Conservation (phyloP, 2,797 vertebrate genomes). For the Sebastolobus alascanus region DNA sequence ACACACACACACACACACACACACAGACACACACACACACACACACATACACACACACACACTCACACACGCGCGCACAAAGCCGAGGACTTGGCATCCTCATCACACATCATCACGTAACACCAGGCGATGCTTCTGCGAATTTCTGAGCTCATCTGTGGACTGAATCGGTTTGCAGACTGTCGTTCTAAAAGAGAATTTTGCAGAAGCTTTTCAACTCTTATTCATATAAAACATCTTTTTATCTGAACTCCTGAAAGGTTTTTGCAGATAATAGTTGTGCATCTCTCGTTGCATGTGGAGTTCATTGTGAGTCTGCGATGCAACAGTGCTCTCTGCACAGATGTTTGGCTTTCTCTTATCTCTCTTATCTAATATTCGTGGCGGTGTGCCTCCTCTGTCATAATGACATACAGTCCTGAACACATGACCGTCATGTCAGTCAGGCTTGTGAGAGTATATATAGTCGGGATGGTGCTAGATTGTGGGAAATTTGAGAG, state of each 20-base stretch:
- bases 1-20: conserved; percentile 5
- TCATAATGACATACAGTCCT: neutral
- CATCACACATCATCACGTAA: conserved; percentile 37
- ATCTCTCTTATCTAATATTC: conserved; percentile 35
- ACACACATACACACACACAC: neutral
- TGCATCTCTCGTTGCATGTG: neutral
- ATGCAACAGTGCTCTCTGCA: neutral
- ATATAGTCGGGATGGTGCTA: conserved; percentile 32
- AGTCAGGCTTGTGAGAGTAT: conserved; percentile 20
- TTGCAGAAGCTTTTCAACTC: neutral
- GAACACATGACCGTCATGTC: neutral
- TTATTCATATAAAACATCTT: neutral
- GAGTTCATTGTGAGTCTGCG: neutral
- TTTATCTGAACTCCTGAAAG: neutral
- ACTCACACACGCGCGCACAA: conserved; percentile 4
- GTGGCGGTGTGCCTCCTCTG: neutral
- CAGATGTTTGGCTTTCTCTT: conserved; percentile 32
- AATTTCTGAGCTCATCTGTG: conserved; percentile 4
- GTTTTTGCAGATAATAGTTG: neutral
- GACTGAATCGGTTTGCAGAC: neutral
- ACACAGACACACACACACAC: neutral
- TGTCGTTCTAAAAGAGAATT: neutral
- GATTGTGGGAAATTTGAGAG: conserved; percentile 10
- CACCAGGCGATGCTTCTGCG: neutral
- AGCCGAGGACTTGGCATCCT: conserved; percentile 21